Evolutionary conservation across 2,888 invertebrate genomes (phyloP).

Genomic region (Ennomos fuscantarius): DNA sequence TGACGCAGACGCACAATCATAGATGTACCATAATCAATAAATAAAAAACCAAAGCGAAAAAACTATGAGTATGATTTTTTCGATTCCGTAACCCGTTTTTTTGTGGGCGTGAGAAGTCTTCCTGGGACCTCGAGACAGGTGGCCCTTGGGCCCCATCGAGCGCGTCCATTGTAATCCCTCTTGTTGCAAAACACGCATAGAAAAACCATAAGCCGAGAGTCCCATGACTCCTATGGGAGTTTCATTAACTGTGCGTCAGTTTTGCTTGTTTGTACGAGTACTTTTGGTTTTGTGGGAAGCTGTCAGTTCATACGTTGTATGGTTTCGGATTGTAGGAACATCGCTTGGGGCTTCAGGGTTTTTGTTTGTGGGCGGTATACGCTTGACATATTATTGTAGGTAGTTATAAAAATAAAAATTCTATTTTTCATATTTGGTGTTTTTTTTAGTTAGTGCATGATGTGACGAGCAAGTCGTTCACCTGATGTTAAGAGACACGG

Average conservation of each 20-base stretch:
- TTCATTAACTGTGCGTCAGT: constrained; percentile 10
- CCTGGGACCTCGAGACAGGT: constrained; percentile 72
- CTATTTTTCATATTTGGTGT: too few species aligned
- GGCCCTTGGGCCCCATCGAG: constrained; percentile 37
- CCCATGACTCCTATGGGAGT: constrained; percentile 14
- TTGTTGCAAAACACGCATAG: constrained; percentile 28
- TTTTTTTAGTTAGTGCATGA: too few species aligned
- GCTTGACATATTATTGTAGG: too few species aligned
- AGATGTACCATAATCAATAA: too few species aligned
- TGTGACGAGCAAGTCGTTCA: too few species aligned
- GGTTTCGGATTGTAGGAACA: constrained; percentile 10
- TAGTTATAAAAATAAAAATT: too few species aligned
- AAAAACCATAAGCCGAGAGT: constrained; percentile 28
- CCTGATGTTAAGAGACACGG: too few species aligned
- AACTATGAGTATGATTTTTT: constrained; percentile 50
- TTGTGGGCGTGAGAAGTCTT: constrained; percentile 72
- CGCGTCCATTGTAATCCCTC: constrained; percentile 45
- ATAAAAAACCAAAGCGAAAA: constrained; percentile 38
- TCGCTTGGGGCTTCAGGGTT: constrained; percentile 13
- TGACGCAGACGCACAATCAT: too few species aligned
- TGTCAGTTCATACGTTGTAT: constrained; percentile 29
- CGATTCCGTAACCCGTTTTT: constrained; percentile 69
- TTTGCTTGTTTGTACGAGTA: constrained; percentile 33
- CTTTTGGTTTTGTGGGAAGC: constrained; percentile 28
- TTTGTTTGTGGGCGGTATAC: constrained; percentile 15